Base-by-base conservation (phyloP, 2,797 vertebrate genomes). In the Philypnodon macrostomus region DNA sequence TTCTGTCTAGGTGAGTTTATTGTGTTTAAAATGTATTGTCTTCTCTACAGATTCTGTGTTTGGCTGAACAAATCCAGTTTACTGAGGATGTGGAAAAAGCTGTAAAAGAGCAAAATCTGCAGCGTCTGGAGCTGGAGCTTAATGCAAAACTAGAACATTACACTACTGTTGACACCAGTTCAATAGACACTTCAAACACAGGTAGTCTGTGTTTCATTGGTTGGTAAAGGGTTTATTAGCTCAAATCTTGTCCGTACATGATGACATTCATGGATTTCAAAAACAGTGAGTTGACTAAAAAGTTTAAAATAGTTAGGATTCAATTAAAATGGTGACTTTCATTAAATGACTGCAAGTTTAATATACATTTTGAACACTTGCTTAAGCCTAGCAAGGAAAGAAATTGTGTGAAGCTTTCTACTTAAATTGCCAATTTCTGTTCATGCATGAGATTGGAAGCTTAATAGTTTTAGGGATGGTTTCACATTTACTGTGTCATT, bases 21-120 rank as follows among this genome's bases (percentile, higher is more conserved):
- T 35, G 33, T 23, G 21, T 23, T 13, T 13, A 8, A 31, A 23
- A 32, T 6, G 41, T 15, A 1, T 16, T n/a, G 47, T 0, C 26
- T 32, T 1, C 39, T 49, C 52, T 68, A 14, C 70, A 99, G 97
- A 91, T 98, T 79, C 79, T 99, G 36, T 98, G 91, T 64, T 85
- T 99, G 68, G 93, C 95, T 33, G 96, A 98, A 57, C 95, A 98
- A 87, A 97, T 99, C 85, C 93, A 93, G 59, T 99, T 99, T 58
- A 98, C 96, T n/a, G 93, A 95, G 79, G 95, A 97, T 71, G 89
- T 94, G 67, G 96, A 99, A 87, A 87, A 51, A 67, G 91, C 92
- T 47, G 85, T 98, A 27, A 89, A 81, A 63, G 85, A 84, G 4
- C 89, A 90, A 49, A 91, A 61, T 62, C 88, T 99, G 47, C 95